Evolutionary conservation across 2,888 invertebrate genomes (phyloP).

Genomic region (Sthenelais limicola): DNA sequence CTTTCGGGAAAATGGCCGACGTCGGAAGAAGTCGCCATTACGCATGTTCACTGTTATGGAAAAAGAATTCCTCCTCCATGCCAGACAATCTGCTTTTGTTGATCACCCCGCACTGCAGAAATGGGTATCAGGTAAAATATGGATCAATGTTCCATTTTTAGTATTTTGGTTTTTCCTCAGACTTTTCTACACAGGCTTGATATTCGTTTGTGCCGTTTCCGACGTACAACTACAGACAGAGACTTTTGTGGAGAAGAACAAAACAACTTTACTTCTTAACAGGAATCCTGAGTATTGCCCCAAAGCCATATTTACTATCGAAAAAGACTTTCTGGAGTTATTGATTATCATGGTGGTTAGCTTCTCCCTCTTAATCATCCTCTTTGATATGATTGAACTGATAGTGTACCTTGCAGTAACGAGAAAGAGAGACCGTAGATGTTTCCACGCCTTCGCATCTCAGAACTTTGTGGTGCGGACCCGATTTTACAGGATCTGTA

Average conservation of each 20-base stretch:
- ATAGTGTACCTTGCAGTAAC: neutral
- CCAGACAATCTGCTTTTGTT: conserved; percentile 2
- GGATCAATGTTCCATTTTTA: conserved; percentile 34
- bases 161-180: conserved; percentile 40
- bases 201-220: conserved; percentile 30
- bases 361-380: conserved; percentile 28
- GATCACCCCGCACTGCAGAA: conserved; percentile 32
- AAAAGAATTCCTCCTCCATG: conserved; percentile 33
- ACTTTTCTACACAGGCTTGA: conserved; percentile 29
- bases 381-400: conserved; percentile 29
- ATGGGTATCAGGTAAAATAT: conserved; percentile 36
- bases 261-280: too few relatives aligned
- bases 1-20: conserved; percentile 2
- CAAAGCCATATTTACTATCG: conserved; percentile 11
- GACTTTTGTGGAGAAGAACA: neutral
- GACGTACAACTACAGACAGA: neutral
- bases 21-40: conserved; percentile 38
- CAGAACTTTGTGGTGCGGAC: conserved; percentile 42
- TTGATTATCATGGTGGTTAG: conserved; percentile 16
- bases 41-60: conserved; percentile 32
- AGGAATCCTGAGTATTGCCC: conserved; percentile 23
- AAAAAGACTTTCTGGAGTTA: neutral
- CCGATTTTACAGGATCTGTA: conserved; percentile 41
- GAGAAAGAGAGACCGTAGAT: conserved; percentile 13
- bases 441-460: conserved; percentile 28